phyloP scores from a whole-genome alignment of 2,113 vertebrate genomes.

The Apteryx mantelli region DNA sequence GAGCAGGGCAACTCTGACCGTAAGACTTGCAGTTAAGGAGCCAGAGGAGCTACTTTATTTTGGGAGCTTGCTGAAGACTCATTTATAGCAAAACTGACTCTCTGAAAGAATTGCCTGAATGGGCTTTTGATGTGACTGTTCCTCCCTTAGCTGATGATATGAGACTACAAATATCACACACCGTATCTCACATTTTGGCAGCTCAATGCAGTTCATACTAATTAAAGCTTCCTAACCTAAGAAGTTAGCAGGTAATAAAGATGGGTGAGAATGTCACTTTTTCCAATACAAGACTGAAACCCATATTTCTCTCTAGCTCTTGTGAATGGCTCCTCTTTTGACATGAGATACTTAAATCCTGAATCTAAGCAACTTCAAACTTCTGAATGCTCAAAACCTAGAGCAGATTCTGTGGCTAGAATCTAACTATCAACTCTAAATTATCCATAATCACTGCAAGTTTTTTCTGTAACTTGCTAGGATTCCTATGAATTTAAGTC shows the following conservation, averaged over 20 bases:
- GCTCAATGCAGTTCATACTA: background rate
- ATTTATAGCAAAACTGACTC: background rate
- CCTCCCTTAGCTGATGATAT: background rate
- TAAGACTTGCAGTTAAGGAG: background rate
- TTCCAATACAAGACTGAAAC: background rate
- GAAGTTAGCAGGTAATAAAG: background rate
- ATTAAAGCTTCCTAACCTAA: background rate
- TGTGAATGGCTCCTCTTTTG: background rate
- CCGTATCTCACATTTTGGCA: background rate
- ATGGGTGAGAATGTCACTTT: background rate
- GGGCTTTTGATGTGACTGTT: background rate
- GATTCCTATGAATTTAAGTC: background rate
- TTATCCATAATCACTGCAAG: background rate
- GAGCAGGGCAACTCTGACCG: background rate
- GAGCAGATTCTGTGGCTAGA: background rate
- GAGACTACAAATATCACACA: background rate
- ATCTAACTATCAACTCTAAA: background rate
- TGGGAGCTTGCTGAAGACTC: background rate
- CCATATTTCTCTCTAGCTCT: background rate
- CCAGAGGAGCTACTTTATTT: background rate
- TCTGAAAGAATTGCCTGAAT: background rate
- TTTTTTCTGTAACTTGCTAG: background rate
- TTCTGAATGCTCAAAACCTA: background rate
- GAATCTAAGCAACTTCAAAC: background rate
- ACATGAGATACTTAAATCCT: background rate